These are phyloP conservation scores for Ceyx melanurus DNA, from an alignment of 2,113 vertebrate species.

Conservation along the genomic window DNA sequence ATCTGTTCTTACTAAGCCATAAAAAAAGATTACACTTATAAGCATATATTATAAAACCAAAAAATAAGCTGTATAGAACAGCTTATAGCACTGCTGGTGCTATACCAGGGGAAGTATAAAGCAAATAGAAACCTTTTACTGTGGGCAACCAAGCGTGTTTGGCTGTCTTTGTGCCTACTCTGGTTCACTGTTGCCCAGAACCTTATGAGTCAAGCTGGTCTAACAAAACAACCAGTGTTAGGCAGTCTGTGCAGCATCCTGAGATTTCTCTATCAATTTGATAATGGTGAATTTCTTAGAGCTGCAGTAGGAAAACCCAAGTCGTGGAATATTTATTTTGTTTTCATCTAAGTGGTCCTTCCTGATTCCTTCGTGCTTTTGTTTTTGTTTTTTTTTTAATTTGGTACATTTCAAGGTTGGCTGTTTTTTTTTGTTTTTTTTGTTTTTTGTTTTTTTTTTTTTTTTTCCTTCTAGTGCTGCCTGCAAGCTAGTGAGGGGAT, in stretches of 20 bases:
- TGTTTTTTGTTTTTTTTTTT: no score
- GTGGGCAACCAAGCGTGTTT: neutral
- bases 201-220: rapidly evolving
- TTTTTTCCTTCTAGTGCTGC: neutral
- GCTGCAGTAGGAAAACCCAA: neutral
- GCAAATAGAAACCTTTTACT: neutral
- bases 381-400: neutral
- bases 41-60: neutral
- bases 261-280: neutral
- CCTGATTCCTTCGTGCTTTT: neutral
- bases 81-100: neutral
- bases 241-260: neutral
- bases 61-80: neutral
- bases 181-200: neutral
- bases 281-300: neutral
- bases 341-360: neutral
- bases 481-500: neutral
- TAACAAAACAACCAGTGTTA: rapidly evolving
- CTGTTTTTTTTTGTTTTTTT: no score
- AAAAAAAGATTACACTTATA: neutral
- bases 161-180: neutral
- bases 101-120: neutral
- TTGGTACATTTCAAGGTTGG: neutral
- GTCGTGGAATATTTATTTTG: neutral
- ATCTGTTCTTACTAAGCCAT: neutral